A percentile compares a stretch with the other conserved stretches of the same genome.
phyloP scores from a whole-genome alignment of 2,113 vertebrate species.

The Bubalus kerabau region DNA sequence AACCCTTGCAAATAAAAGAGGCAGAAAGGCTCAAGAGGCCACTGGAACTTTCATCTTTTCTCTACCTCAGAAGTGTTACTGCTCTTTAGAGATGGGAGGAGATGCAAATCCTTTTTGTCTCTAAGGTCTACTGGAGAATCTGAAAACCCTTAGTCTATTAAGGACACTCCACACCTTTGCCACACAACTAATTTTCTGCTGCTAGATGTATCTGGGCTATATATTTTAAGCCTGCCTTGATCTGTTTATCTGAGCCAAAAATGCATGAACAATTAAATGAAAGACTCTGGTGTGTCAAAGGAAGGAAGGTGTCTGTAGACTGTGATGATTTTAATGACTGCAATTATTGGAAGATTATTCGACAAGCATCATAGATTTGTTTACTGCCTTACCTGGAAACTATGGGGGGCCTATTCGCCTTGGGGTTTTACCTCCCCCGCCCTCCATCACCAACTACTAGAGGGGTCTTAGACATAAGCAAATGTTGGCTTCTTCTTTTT shows the following conservation, averaged over 20 bases:
- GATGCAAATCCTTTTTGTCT: slow-evolving; percentile 6
- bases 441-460: neutral
- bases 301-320: slow-evolving; percentile 84
- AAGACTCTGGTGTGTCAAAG: slow-evolving; percentile 79
- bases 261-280: slow-evolving; percentile 76
- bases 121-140: slow-evolving; percentile 19
- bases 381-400: slow-evolving; percentile 74
- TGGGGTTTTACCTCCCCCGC: slow-evolving; percentile 36
- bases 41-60: slow-evolving; percentile 37
- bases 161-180: slow-evolving; percentile 6
- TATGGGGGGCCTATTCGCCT: slow-evolving; percentile 50
- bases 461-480: slow-evolving; percentile 46
- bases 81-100: neutral
- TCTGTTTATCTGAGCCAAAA: slow-evolving; percentile 77
- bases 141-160: slow-evolving; percentile 22
- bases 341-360: slow-evolving; percentile 85
- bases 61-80: slow-evolving; percentile 47
- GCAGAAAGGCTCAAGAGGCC: slow-evolving; percentile 47
- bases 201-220: slow-evolving; percentile 58
- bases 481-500: neutral
- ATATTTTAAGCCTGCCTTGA: slow-evolving; percentile 62
- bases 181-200: slow-evolving; percentile 52
- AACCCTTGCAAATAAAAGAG: slow-evolving; percentile 52
- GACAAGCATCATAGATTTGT: slow-evolving; percentile 78
- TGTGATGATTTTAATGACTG: slow-evolving; percentile 87